phyloP scores from a whole-genome alignment of 2,797 vertebrate species.

The Enteromius treurensis region DNA sequence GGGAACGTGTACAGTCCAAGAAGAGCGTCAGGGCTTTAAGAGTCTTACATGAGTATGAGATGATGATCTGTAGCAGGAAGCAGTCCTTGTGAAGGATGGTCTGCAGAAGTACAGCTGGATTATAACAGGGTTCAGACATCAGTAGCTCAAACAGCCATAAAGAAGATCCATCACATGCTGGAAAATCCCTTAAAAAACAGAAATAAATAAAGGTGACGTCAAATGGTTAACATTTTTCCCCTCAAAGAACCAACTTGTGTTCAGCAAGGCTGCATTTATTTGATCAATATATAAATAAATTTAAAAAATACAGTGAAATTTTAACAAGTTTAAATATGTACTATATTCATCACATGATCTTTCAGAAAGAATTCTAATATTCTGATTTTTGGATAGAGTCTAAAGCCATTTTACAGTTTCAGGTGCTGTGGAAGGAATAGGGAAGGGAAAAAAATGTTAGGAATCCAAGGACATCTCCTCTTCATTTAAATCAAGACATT shows the following conservation, averaged over 20 bases:
- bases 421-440: neutral
- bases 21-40: neutral
- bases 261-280: neutral
- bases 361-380: neutral
- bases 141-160: constrained; percentile 88
- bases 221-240: neutral
- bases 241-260: neutral
- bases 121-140: constrained; percentile 87
- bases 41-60: constrained; percentile 88
- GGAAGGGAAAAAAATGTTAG: neutral
- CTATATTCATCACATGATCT: neutral
- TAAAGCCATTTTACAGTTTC: neutral
- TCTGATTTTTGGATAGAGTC: neutral
- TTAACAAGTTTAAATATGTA: neutral
- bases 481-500: neutral
- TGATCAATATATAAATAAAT: neutral
- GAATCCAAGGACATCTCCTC: constrained; percentile 9
- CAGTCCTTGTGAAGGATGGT: constrained; percentile 85
- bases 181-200: constrained; percentile 80
- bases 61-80: constrained; percentile 85
- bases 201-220: constrained; percentile 11
- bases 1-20: neutral
- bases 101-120: constrained; percentile 87
- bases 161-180: constrained; percentile 76
- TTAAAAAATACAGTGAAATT: neutral